Evolutionary conservation across 2,888 invertebrate species (phyloP).

Genomic region (Sesia bembeciformis): DNA sequence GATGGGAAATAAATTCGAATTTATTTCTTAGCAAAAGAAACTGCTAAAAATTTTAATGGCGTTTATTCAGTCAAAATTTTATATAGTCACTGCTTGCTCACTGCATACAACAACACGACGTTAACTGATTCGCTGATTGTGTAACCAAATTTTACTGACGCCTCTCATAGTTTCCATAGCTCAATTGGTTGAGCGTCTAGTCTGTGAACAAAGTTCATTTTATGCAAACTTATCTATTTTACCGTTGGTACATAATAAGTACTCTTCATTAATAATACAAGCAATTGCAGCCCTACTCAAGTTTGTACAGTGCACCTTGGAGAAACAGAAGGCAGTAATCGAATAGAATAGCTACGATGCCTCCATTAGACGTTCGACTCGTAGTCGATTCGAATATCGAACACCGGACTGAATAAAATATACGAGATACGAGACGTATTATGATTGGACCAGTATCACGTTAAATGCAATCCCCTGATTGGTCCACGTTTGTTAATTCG

Average conservation of each 20-base stretch:
- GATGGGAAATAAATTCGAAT: no score
- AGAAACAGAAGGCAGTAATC: constrained; percentile 11
- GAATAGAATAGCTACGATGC: constrained; percentile 3
- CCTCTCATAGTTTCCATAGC: no score
- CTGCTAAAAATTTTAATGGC: no score
- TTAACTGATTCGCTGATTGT: no score
- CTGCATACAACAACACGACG: no score
- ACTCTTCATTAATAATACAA: not conserved
- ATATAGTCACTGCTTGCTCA: no score
- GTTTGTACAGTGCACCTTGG: not conserved
- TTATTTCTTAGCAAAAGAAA: no score
- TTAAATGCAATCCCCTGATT: not conserved
- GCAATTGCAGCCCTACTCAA: not conserved
- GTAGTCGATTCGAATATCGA: not conserved
- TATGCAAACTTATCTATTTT: no score
- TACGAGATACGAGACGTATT: not conserved
- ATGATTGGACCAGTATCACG: not conserved
- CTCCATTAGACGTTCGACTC: not conserved
- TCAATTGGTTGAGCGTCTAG: no score
- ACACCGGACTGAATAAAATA: not conserved
- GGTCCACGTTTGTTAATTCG: not conserved
- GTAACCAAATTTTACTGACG: no score
- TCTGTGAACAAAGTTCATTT: no score
- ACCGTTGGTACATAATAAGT: not conserved
- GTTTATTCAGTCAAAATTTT: no score